Base-by-base conservation (phyloP, 2,113 vertebrate genomes). In the Galbula dea region DNA sequence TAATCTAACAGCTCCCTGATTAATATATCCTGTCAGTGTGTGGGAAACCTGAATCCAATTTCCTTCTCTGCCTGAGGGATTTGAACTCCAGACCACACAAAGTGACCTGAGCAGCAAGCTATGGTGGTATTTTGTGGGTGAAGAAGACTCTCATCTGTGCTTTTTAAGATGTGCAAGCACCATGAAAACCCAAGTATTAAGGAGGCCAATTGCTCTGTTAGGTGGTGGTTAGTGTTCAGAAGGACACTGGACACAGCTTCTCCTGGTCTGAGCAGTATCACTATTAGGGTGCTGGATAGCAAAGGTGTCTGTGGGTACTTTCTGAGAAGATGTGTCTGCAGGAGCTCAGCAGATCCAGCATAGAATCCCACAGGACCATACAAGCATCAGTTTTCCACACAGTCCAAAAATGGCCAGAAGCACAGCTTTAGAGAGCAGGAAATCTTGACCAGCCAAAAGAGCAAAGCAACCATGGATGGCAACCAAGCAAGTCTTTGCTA, bases 1-100 rank as follows among this genome's bases (percentile, higher is more conserved):
- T 91, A 89, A 88, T 88, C 39, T 67, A 95, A 94, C 34, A 94
- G 71, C 2, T 18, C 59, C 3, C 1, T 91, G 93, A 96, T 93
- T 80, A 96, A 95, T 94, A 77, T 88, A 88, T 94, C 90, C 92
- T 95, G 88, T 88, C 83, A 89, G 76, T 59, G 55, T 96, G 95
- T 86, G 90, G 85, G 82, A 91, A 96, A 96, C 51, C 79, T 94
- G 95, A 96, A 88, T 88, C 89, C 83, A 95, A 96, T 96, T 96
- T 95, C 90, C 93, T 93, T 2, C 0, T 79, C 76, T 88, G 75
- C 93, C 76, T 77, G 63, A 91, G 85, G 90, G 92, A 86, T 74
- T 74, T 91, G 93, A 95, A 86, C 93, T 93, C 72, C 76, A 86
- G 95, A 96, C 92, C 96, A 95, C 92, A 95, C 90, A 95, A 80